Conservation (phyloP, 2,113 vertebrate genomes). For the Galeopterus variegatus region DNA sequence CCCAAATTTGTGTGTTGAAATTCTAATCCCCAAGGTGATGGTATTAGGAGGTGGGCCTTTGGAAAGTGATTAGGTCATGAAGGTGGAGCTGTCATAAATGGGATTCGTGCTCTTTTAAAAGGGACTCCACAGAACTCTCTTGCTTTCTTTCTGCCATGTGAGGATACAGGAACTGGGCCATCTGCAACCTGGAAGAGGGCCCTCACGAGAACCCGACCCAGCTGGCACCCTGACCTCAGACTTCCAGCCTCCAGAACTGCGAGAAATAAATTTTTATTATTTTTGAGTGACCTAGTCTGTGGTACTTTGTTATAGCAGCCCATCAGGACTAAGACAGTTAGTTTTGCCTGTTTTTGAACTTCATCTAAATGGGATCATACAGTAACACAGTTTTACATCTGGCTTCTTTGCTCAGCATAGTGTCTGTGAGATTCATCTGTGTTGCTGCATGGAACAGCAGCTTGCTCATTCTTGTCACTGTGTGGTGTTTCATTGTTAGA, state of each 20-base stretch:
- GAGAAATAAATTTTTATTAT: not conserved
- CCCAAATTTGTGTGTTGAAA: not conserved
- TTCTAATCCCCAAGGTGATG: not conserved
- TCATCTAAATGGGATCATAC: not conserved
- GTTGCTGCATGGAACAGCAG: not conserved
- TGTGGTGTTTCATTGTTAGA: no score
- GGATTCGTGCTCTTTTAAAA: not conserved
- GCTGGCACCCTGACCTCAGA: not conserved
- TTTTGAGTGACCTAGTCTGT: not conserved
- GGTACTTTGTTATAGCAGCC: not conserved
- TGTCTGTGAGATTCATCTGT: rapidly evolving
- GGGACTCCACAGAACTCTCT: not conserved
- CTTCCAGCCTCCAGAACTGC: not conserved
- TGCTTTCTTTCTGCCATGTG: not conserved
- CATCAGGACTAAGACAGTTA: not conserved
- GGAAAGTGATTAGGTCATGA: not conserved
- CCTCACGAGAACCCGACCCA: not conserved
- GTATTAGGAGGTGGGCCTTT: not conserved
- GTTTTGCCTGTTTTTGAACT: not conserved
- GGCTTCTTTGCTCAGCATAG: not conserved
- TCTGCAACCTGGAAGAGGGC: not conserved
- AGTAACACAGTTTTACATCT: rapidly evolving
- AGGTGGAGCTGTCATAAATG: not conserved
- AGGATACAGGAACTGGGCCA: not conserved
- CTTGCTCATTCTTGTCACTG: not conserved